phyloP scores from a whole-genome alignment of 2,797 vertebrate species.

The Sebastolobus alascanus region DNA sequence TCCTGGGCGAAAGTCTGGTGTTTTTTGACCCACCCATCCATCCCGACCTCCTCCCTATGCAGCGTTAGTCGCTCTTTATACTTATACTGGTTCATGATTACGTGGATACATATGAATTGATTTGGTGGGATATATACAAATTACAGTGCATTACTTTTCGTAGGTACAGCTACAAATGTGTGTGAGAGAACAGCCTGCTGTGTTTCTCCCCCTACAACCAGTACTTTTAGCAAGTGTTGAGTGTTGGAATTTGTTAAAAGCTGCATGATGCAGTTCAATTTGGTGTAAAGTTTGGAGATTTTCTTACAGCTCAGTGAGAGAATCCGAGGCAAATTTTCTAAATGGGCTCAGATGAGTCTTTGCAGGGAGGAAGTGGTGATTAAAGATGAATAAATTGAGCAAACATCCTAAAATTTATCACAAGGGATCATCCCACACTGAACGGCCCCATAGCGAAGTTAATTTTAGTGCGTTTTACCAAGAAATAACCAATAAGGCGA shows the following conservation, averaged over 20 bases:
- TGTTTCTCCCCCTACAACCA: neutral
- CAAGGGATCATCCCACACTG: slow-evolving; percentile 22
- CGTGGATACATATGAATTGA: too few relatives aligned
- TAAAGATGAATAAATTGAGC: slow-evolving; percentile 57
- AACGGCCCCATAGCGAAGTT: neutral
- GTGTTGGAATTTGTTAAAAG: slow-evolving; percentile 17
- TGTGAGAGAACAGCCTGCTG: neutral
- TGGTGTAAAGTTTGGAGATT: neutral
- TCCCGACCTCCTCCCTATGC: too few relatives aligned
- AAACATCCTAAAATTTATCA: slow-evolving; percentile 19
- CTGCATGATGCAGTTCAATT: neutral
- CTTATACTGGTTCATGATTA: too few relatives aligned
- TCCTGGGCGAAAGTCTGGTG: too few relatives aligned
- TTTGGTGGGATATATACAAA: fast-evolving
- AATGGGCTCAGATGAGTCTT: slow-evolving; percentile 33
- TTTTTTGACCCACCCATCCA: too few relatives aligned
- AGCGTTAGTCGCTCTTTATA: too few relatives aligned
- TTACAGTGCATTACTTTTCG: too few relatives aligned
- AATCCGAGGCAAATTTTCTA: slow-evolving; percentile 29
- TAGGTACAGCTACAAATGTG: fast-evolving
- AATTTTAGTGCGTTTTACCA: neutral
- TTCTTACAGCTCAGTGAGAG: slow-evolving; percentile 18
- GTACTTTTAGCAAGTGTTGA: neutral
- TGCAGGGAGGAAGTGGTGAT: slow-evolving; percentile 12
- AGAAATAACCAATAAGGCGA: slow-evolving; percentile 4